A percentile compares a stretch with the other conserved stretches of the same genome.
Conservation (phyloP, 2,888 invertebrate genomes). For the Doris montereyensis region DNA sequence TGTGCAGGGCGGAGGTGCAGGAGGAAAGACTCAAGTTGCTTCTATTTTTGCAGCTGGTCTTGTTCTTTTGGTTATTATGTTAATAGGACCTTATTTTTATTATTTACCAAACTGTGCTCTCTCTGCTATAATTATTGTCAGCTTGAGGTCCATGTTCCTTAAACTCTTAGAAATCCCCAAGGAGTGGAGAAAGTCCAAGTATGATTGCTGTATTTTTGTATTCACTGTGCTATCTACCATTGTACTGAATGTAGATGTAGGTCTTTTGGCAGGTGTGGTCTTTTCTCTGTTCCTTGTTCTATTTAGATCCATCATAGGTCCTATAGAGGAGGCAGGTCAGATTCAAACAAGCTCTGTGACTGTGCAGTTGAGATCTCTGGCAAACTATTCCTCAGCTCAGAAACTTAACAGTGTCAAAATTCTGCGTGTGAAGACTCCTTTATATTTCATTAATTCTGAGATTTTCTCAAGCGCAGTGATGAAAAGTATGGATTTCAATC, state of each 20-base stretch:
- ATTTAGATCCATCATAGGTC: constrained; percentile 75
- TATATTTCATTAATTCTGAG: constrained; percentile 73
- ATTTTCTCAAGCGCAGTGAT: constrained; percentile 61
- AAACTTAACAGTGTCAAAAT: constrained; percentile 39
- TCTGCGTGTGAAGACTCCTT: constrained; percentile 69
- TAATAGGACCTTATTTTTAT: constrained; percentile 45
- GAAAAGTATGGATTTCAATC: not conserved
- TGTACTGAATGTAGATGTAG: constrained; percentile 85
- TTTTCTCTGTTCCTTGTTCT: constrained; percentile 84
- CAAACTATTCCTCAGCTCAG: constrained; percentile 39
- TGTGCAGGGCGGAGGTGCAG: constrained; percentile 87
- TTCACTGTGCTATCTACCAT: constrained; percentile 83
- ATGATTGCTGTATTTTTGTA: constrained; percentile 77
- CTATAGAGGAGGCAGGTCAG: constrained; percentile 34
- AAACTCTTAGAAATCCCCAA: constrained; percentile 49
- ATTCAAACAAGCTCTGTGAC: constrained; percentile 28
- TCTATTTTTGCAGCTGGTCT: constrained; percentile 51
- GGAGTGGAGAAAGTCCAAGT: constrained; percentile 41
- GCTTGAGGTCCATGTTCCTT: constrained; percentile 65
- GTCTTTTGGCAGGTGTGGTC: constrained; percentile 83
- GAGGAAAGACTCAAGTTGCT: constrained; percentile 80
- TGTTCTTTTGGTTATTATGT: constrained; percentile 46
- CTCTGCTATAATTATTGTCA: constrained; percentile 68
- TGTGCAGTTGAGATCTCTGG: constrained; percentile 34
- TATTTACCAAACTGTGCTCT: constrained; percentile 75